Evolutionary conservation across 2,888 invertebrate species (phyloP).

Genomic region (Acanthococcus lagerstroemiae): DNA sequence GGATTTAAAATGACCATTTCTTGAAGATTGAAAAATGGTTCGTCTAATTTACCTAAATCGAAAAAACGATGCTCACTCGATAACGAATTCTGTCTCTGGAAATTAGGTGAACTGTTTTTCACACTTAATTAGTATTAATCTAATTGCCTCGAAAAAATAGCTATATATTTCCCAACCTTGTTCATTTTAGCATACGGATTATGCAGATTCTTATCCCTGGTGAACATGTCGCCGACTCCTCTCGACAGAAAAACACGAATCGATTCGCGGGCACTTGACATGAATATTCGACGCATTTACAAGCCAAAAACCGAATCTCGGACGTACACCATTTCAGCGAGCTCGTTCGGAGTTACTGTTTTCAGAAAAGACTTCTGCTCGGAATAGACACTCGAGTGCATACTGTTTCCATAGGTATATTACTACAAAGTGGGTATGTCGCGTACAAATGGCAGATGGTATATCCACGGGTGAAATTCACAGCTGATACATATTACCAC

Average conservation of each 20-base stretch:
- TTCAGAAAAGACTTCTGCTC: neutral
- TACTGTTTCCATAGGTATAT: neutral
- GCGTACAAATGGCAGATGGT: neutral
- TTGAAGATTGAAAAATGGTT: too few relatives aligned
- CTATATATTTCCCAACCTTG: conserved; percentile 4
- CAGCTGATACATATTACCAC: neutral
- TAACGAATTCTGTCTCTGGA: too few relatives aligned
- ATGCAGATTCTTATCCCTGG: conserved; percentile 18
- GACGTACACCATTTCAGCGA: too few relatives aligned
- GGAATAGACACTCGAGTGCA: neutral
- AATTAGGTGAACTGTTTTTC: too few relatives aligned
- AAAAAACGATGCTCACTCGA: too few relatives aligned
- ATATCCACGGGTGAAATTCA: neutral
- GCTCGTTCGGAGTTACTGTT: too few relatives aligned
- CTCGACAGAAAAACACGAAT: neutral
- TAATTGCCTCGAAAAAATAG: neutral
- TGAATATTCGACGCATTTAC: too few relatives aligned
- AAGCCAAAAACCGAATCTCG: too few relatives aligned
- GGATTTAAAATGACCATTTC: too few relatives aligned
- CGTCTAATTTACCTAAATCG: too few relatives aligned
- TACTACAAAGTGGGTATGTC: neutral
- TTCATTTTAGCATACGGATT: conserved; percentile 8
- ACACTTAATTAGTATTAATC: too few relatives aligned
- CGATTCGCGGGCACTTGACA: neutral
- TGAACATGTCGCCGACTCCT: conserved; percentile 10